Conservation (phyloP, 2,797 vertebrate species). For the Spondyliosoma cantharus region DNA sequence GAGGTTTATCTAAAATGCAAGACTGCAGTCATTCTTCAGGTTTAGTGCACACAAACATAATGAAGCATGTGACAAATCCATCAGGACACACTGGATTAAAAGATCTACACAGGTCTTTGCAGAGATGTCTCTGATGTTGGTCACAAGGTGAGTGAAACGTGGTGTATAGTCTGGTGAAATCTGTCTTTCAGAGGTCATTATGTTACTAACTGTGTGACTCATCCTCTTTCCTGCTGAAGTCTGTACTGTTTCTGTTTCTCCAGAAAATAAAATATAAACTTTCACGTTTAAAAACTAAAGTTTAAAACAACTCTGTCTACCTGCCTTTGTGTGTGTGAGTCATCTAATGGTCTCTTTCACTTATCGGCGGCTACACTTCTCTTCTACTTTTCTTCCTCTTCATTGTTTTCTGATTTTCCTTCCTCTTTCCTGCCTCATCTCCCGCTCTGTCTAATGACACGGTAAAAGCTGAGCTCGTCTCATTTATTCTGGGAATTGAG, state of each 20-base stretch:
- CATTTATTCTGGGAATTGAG: slow-evolving; percentile 59
- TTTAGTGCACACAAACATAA: neutral
- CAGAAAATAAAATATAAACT: slow-evolving; percentile 3
- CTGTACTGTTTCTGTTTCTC: neutral
- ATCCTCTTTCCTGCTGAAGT: too few relatives aligned
- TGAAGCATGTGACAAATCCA: neutral
- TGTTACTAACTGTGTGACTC: too few relatives aligned
- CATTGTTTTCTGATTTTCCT: slow-evolving; percentile 31
- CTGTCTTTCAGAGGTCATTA: neutral
- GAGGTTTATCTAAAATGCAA: neutral
- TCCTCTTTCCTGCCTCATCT: slow-evolving; percentile 48
- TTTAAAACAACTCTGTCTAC: neutral
- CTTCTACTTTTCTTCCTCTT: slow-evolving; percentile 22
- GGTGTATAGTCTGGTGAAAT: neutral
- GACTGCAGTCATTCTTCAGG: neutral
- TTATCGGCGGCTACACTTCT: slow-evolving; percentile 11
- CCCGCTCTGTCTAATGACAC: slow-evolving; percentile 52
- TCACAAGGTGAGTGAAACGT: neutral
- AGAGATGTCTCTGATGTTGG: neutral
- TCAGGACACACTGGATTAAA: neutral
- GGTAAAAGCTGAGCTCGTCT: slow-evolving; percentile 42
- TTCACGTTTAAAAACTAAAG: neutral
- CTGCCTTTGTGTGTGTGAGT: neutral
- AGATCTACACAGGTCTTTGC: neutral
- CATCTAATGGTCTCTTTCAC: slow-evolving; percentile 31